Base-by-base conservation (phyloP, 2,888 invertebrate species). In the Abrostola tripartita region DNA sequence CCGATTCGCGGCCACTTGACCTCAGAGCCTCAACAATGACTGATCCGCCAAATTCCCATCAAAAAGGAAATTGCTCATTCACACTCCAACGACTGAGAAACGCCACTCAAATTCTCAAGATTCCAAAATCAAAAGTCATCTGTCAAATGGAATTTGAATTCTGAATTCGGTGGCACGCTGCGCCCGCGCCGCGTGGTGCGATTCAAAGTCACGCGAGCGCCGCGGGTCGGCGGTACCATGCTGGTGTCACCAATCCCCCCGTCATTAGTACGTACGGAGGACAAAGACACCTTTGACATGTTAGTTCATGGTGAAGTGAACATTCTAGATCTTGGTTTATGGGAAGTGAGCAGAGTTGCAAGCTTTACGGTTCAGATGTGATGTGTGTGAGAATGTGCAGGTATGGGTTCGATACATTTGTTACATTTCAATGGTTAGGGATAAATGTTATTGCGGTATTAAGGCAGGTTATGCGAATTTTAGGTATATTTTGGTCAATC, bases 281-380 rank as follows among this genome's bases (percentile, higher is more conserved):
- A 88, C 88, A 89, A 88, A 84, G 87, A 83, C 83, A 85, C 86
- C 88, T 88, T 85, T 85, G 88, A 86, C 85, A 88, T 78, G 85
- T 88, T 87, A 87, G 68, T 86, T 86, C 87, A 92, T 87, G 92
- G 90, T 90, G 82, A 92, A 84, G 60, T 85, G 85, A 76, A 80
- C 83, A 90, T 91, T 92, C 92, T 91, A 89, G 91, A 91, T 91
- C 89, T 89, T 88, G 76, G 82, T 88, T 91, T 90, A 90, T 91
- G 92, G 92, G 91, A 92, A 92, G 82, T 88, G 90, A 87, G 80
- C 90, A 88, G 63, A 65, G 56, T 38, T 65, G 35, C 84, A 61
- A 75, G 73, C 84, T 85, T 85, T 82, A 85, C 88, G 88, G 83
- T 81, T 78, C 69, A 76, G 12, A 72, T 69, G 78, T 75, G 76